Conservation (phyloP, 2,888 invertebrate genomes). For the Saturnia pavonia region DNA sequence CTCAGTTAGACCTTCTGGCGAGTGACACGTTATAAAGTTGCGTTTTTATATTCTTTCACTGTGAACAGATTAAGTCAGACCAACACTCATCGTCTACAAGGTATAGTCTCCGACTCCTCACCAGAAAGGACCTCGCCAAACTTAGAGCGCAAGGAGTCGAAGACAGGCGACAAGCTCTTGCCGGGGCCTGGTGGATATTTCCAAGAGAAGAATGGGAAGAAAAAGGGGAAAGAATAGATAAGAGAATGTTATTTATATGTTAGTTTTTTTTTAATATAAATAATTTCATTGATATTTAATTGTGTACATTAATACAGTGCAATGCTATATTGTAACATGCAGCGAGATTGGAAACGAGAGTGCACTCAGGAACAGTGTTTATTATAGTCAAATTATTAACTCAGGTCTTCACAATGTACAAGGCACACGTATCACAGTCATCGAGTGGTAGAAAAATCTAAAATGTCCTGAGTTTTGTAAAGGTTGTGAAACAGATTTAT, state of each 20-base stretch:
- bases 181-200: constrained; percentile 64
- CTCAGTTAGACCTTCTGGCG: neutral
- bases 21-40: neutral
- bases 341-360: too few relatives aligned
- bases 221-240: constrained; percentile 39
- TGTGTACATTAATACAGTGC: too few relatives aligned
- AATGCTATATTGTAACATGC: too few relatives aligned
- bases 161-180: constrained; percentile 48
- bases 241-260: neutral
- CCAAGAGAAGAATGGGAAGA: constrained; percentile 56
- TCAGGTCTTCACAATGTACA: too few relatives aligned
- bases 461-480: too few relatives aligned
- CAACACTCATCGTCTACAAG: constrained; percentile 69
- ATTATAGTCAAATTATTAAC: too few relatives aligned
- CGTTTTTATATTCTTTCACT: neutral
- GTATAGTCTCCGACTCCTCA: constrained; percentile 62
- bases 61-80: constrained; percentile 63
- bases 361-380: too few relatives aligned
- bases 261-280: neutral
- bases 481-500: too few relatives aligned
- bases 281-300: neutral
- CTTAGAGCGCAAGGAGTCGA: constrained; percentile 21
- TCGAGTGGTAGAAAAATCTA: too few relatives aligned
- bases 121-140: constrained; percentile 36
- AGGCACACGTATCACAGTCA: too few relatives aligned